phyloP scores from a whole-genome alignment of 2,797 vertebrate genomes.

The Manis pentadactyla region DNA sequence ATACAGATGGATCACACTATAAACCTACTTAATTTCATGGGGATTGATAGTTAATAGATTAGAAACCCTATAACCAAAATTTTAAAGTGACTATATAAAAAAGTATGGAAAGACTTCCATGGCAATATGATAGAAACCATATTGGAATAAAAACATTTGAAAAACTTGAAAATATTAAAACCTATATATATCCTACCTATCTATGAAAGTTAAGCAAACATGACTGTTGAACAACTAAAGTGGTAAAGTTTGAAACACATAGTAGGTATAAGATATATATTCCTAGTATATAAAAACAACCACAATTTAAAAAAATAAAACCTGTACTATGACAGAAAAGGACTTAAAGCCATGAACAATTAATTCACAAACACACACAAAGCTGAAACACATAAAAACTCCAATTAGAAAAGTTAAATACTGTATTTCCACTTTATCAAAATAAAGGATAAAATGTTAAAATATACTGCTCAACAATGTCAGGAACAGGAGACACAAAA shows the following conservation, averaged over 20 bases:
- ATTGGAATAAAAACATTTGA: not conserved
- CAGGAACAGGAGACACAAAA: not conserved
- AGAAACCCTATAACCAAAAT: not conserved
- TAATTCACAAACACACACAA: not conserved
- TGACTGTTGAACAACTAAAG: not conserved
- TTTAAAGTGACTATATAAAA: not conserved
- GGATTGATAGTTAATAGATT: not conserved
- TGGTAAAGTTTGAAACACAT: not conserved
- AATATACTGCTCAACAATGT: not conserved
- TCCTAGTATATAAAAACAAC: not conserved
- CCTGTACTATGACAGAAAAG: not conserved
- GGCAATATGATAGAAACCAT: not conserved
- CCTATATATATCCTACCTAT: not conserved
- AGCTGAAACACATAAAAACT: not conserved
- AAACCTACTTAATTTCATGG: not conserved
- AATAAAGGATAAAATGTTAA: not conserved
- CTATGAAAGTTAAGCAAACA: not conserved
- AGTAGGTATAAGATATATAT: not conserved
- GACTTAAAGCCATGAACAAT: not conserved
- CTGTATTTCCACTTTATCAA: not conserved
- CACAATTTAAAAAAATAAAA: not conserved
- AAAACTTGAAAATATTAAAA: conserved; percentile 11
- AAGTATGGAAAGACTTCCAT: not conserved
- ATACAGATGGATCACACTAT: not conserved
- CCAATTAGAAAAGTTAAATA: not conserved